Percentiles rank a stretch among this genome's conserved stretches.
These are phyloP conservation scores for Poecilus cupreus DNA, from an alignment of 2,888 invertebrate species.

Conservation along the genomic window DNA sequence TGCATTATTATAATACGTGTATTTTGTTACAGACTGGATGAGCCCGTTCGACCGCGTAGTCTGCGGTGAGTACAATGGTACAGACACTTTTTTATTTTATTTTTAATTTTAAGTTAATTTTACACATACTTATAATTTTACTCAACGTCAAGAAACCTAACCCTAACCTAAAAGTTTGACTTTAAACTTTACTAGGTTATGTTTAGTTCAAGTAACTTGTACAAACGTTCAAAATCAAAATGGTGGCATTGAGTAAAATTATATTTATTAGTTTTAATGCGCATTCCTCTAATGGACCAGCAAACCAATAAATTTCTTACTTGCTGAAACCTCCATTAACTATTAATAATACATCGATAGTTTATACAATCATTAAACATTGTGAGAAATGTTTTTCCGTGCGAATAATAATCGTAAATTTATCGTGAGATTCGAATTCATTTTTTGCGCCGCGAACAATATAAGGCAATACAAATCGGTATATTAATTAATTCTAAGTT, in stretches of 20 bases:
- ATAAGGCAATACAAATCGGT: background rate
- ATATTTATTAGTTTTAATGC: background rate
- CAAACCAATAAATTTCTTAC: conserved; percentile 10
- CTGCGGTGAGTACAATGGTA: conserved; percentile 94
- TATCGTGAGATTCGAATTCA: background rate
- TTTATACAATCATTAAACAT: background rate
- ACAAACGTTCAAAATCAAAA: too few species aligned
- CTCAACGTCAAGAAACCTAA: too few species aligned
- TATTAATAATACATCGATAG: background rate
- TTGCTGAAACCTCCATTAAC: background rate
- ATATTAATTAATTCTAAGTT: conserved; percentile 33
- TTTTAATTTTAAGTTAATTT: conserved; percentile 72
- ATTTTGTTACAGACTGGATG: conserved; percentile 91
- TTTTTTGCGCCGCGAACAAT: background rate
- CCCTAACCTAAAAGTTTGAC: too few species aligned
- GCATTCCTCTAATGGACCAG: background rate
- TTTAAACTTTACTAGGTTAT: too few species aligned
- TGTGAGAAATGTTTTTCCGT: background rate
- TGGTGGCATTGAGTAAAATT: conserved; percentile 9
- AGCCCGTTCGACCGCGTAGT: conserved; percentile 95
- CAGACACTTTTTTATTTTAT: conserved; percentile 78
- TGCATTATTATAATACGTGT: background rate
- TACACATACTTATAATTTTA: conserved; percentile 22
- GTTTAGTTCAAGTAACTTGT: too few species aligned
- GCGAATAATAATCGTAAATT: conserved; percentile 21